These are phyloP conservation scores for Chelonus insularis DNA, from an alignment of 1,140 invertebrate genomes.

Conservation along the genomic window DNA sequence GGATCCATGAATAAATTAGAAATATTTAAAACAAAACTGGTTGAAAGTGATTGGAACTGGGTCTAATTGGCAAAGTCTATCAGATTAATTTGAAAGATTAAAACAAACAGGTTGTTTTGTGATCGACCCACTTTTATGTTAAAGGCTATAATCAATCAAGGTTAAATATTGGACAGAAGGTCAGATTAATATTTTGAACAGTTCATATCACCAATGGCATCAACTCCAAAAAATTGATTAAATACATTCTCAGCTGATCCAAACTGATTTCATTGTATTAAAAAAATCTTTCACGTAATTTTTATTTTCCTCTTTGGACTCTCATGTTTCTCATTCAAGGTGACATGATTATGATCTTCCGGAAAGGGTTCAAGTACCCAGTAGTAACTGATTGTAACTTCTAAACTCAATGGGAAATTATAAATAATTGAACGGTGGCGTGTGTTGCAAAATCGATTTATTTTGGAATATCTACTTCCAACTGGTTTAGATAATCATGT, in stretches of 20 bases:
- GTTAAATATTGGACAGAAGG: neutral
- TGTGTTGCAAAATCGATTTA: too few species aligned
- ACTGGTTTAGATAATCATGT: too few species aligned
- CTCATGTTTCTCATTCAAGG: conserved; percentile 12
- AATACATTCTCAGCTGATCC: too few species aligned
- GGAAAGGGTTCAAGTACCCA: neutral
- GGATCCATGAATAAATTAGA: neutral
- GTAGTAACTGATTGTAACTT: conserved; percentile 1
- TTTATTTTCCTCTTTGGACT: neutral
- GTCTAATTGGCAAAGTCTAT: conserved; percentile 8
- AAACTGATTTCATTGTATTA: too few species aligned
- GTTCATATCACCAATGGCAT: too few species aligned
- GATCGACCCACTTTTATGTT: conserved; percentile 20
- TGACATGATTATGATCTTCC: conserved; percentile 10
- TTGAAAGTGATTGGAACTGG: conserved; percentile 8
- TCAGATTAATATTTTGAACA: neutral
- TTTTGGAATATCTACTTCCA: too few species aligned
- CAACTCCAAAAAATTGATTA: too few species aligned
- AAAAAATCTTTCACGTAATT: too few species aligned
- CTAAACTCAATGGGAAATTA: neutral
- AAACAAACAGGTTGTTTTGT: conserved; percentile 22
- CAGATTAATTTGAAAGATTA: conserved; percentile 24
- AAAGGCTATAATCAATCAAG: conserved; percentile 16
- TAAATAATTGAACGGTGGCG: neutral
- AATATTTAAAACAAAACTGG: neutral